Base-by-base conservation (phyloP, 1,140 invertebrate genomes). In the Heliconius hewitsoni region DNA sequence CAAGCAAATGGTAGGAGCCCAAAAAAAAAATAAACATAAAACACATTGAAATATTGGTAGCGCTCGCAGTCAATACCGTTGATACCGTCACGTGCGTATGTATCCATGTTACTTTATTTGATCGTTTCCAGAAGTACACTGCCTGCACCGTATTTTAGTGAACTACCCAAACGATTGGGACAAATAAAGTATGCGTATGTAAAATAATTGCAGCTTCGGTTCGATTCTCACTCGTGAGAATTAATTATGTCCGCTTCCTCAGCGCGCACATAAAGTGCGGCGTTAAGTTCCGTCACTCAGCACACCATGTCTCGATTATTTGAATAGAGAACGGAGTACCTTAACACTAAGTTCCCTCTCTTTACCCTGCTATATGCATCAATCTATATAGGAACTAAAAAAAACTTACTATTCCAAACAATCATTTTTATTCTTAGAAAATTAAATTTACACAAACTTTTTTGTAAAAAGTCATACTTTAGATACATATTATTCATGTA, bases 31-130 rank as follows among this genome's bases (percentile, higher is more conserved):
- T 66, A 66, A 66, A 66, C 60, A 66, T 66, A 66, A 66, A 66
- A 66, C 27, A 66, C 23, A 1, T 66, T 66, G 60, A 66, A 66
- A 66, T 13, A 30, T 66, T 27, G 60, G 60, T 30, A 30, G 8
- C 27, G 27, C 57, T 23, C n/a, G 57, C 57, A 60, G 57, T 60
- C 57, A n/a, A 60, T 60, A 30, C 27, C 23, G 23, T 66, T 16
- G 60, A 66, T 66, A 66, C 60, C 60, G 60, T 66, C 60, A 66
- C 60, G 60, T 66, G 27, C 60, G 23, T 66, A 30, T 13, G 60
- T 66, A 66, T 66, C 55, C 55, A 57, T 23, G 55, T 57, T 23
- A 23, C 55, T 13, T 66, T 66, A 60, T 30, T 27, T 16, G 60
- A 13, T n/a, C 23, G 60, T 66, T 30, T 66, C 23, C 60, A 30